phyloP scores from a whole-genome alignment of 1,140 invertebrate species.

The Tetraneura akinire region DNA sequence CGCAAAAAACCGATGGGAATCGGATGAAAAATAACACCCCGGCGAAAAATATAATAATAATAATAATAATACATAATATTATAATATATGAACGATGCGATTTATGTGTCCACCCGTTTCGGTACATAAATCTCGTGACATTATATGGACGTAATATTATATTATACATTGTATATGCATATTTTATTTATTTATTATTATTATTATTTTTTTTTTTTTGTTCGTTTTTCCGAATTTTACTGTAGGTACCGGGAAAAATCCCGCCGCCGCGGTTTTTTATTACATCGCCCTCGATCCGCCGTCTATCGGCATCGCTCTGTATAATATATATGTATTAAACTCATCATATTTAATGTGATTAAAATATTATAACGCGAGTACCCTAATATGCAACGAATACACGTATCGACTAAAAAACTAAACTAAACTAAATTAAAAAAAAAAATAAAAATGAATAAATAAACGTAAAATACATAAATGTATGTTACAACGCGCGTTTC shows the following conservation, averaged over 20 bases:
- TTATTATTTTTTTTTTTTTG: neutral
- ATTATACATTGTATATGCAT: neutral
- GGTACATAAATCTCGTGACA: slow-evolving; percentile 45
- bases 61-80: too few relatives aligned
- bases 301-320: slow-evolving; percentile 3
- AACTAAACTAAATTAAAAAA: neutral
- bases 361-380: neutral
- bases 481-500: neutral
- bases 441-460: neutral
- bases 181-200: neutral
- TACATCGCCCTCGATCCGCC: slow-evolving; percentile 13
- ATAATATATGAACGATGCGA: slow-evolving; percentile 42
- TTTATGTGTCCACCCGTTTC: slow-evolving; percentile 47
- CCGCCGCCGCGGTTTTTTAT: slow-evolving; percentile 20
- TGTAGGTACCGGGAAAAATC: slow-evolving; percentile 36
- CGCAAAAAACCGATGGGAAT: slow-evolving; percentile 41
- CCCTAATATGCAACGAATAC: neutral
- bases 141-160: neutral
- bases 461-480: neutral
- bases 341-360: slow-evolving; percentile 32
- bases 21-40: slow-evolving; percentile 17
- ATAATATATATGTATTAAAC: too few relatives aligned
- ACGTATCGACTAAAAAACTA: neutral
- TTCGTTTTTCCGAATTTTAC: slow-evolving; percentile 29
- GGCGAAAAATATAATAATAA: slow-evolving; percentile 45